phyloP scores from a whole-genome alignment of 2,797 vertebrate genomes.

The Parauchenoglanis ngamensis region DNA sequence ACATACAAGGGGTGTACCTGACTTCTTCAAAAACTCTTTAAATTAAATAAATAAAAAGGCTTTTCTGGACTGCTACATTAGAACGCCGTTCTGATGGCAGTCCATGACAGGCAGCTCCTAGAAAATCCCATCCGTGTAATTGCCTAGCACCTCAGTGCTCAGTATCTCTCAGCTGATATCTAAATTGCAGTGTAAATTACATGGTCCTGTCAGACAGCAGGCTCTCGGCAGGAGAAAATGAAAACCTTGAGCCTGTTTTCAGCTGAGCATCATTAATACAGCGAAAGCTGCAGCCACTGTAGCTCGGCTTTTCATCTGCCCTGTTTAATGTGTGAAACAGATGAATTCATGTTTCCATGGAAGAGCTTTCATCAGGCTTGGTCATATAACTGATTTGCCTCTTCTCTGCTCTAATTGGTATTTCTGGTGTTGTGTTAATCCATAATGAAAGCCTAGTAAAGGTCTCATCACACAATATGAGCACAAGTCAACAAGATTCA shows the following conservation, averaged over 20 bases:
- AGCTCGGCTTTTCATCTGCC: constrained; percentile 33
- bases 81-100: neutral
- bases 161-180: constrained; percentile 22
- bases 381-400: constrained; percentile 17
- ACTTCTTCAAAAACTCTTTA: neutral
- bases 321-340: constrained; percentile 39
- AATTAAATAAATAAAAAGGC: neutral
- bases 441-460: neutral
- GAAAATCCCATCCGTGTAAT: constrained; percentile 25
- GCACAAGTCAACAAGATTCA: neutral
- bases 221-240: constrained; percentile 40
- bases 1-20: neutral
- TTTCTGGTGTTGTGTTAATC: constrained; percentile 10
- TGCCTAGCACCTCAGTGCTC: constrained; percentile 9
- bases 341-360: constrained; percentile 44
- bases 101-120: constrained; percentile 18
- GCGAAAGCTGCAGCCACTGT: constrained; percentile 4
- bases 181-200: constrained; percentile 36
- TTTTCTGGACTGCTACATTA: neutral
- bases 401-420: constrained; percentile 17
- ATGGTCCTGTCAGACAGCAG: neutral
- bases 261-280: constrained; percentile 43
- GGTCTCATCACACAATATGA: neutral
- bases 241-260: constrained; percentile 46
- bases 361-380: constrained; percentile 16